Evolutionary conservation across 2,888 invertebrate genomes (phyloP).

Genomic region (Pterobdella sp.): DNA sequence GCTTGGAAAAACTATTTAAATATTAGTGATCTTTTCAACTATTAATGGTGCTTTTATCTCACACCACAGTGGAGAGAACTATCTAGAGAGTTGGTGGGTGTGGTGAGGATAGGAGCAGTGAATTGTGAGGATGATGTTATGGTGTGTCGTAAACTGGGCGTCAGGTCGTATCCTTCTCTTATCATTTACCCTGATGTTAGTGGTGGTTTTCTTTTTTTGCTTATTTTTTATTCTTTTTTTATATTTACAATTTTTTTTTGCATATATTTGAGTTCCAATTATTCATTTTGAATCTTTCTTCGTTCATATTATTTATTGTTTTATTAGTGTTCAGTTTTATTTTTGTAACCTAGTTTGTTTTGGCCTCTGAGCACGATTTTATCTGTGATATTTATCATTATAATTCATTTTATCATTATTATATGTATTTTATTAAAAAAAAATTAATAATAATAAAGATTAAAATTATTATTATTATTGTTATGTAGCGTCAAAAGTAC

Average conservation of each 20-base stretch:
- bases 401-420: too few relatives aligned
- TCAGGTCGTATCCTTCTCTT: slow-evolving; percentile 69
- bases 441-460: too few relatives aligned
- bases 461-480: too few relatives aligned
- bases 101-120: slow-evolving; percentile 72
- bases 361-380: too few relatives aligned
- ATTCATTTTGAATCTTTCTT: not conserved
- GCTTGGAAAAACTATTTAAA: too few relatives aligned
- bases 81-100: slow-evolving; percentile 68
- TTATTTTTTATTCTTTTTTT: not conserved
- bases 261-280: not conserved
- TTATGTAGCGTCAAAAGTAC: too few relatives aligned
- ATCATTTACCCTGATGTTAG: slow-evolving; percentile 61
- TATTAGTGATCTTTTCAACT: too few relatives aligned
- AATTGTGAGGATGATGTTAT: slow-evolving; percentile 78
- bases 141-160: slow-evolving; percentile 65
- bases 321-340: not conserved
- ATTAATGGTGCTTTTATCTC: not conserved
- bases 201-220: not conserved
- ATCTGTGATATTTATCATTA: too few relatives aligned
- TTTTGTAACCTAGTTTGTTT: too few relatives aligned
- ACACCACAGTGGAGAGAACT: slow-evolving; percentile 65
- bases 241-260: too few relatives aligned
- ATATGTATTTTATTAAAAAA: too few relatives aligned
- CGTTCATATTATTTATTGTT: not conserved